phyloP scores from a whole-genome alignment of 2,888 invertebrate genomes.

The Aleiodes testaceus region DNA sequence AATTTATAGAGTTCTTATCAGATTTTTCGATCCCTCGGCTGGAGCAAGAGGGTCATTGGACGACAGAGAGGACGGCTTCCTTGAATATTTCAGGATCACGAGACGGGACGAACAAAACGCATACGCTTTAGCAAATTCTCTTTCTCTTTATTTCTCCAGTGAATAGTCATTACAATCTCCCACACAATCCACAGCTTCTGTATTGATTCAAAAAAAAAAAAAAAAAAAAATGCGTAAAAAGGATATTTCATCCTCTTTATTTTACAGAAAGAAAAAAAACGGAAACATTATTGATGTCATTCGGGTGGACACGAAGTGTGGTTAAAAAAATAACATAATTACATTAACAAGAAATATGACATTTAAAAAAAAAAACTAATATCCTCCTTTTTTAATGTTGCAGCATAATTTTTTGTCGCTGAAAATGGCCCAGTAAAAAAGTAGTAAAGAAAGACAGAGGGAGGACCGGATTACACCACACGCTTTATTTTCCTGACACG shows the following conservation, averaged over 20 bases:
- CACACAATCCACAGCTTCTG: conserved; percentile 20
- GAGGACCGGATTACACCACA: conserved; percentile 47
- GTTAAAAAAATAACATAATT: no score
- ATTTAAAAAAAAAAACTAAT: no score
- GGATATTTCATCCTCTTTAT: no score
- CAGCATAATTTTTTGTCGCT: not conserved
- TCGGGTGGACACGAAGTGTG: no score
- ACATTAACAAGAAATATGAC: no score
- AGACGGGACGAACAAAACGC: conserved; percentile 58
- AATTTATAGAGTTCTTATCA: conserved; percentile 71
- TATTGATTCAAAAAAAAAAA: conserved; percentile 29
- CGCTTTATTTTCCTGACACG: conserved; percentile 45
- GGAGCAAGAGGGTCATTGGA: conserved; percentile 37
- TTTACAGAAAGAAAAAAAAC: no score
- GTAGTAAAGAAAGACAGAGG: conserved; percentile 43
- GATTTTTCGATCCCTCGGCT: conserved; percentile 67
- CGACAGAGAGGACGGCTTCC: conserved; percentile 50
- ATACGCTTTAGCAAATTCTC: conserved; percentile 34
- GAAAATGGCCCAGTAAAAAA: conserved; percentile 25
- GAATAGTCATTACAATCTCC: conserved; percentile 32
- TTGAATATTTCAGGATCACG: conserved; percentile 71
- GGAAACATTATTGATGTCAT: no score
- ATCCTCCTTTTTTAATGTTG: no score
- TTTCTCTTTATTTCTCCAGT: conserved; percentile 11
- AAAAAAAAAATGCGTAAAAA: not conserved